These are phyloP conservation scores for Pandemis corylana DNA, from an alignment of 2,888 invertebrate species.

Conservation along the genomic window DNA sequence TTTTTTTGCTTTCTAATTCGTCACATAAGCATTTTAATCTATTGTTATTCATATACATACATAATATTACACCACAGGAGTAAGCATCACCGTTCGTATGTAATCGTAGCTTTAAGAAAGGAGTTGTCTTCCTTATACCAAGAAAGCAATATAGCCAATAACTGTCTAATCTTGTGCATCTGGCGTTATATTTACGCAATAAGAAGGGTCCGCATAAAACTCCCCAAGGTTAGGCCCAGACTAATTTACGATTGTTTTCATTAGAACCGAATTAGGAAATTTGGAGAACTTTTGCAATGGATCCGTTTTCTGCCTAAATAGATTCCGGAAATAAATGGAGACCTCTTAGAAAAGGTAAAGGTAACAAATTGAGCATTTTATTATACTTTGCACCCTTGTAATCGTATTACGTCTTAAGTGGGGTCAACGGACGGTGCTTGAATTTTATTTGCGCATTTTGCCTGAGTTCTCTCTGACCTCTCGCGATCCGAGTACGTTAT, in stretches of 20 bases:
- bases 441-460: slow-evolving; percentile 40
- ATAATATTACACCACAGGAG: background rate
- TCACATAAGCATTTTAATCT: too few relatives aligned
- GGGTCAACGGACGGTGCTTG: slow-evolving; percentile 47
- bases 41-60: too few relatives aligned
- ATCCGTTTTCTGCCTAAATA: slow-evolving; percentile 51
- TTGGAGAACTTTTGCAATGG: slow-evolving; percentile 24
- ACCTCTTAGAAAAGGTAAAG: slow-evolving; percentile 62
- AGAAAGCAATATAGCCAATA: slow-evolving; percentile 3
- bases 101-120: background rate
- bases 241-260: slow-evolving; percentile 42
- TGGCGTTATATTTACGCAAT: slow-evolving; percentile 15
- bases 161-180: slow-evolving; percentile 14
- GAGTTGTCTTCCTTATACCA: background rate
- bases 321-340: slow-evolving; percentile 63
- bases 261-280: slow-evolving; percentile 35
- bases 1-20: too few relatives aligned
- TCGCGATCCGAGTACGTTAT: slow-evolving; percentile 3
- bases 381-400: slow-evolving; percentile 71
- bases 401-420: slow-evolving; percentile 65
- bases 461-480: slow-evolving; percentile 35
- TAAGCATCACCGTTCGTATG: background rate
- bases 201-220: slow-evolving; percentile 27
- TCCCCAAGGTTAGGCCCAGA: slow-evolving; percentile 16
- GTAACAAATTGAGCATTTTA: slow-evolving; percentile 77